Evolutionary conservation across 2,797 vertebrate species (phyloP), one percentile per base, ranked within the genome.

Genomic region (Pelochelys cantorii): DNA sequence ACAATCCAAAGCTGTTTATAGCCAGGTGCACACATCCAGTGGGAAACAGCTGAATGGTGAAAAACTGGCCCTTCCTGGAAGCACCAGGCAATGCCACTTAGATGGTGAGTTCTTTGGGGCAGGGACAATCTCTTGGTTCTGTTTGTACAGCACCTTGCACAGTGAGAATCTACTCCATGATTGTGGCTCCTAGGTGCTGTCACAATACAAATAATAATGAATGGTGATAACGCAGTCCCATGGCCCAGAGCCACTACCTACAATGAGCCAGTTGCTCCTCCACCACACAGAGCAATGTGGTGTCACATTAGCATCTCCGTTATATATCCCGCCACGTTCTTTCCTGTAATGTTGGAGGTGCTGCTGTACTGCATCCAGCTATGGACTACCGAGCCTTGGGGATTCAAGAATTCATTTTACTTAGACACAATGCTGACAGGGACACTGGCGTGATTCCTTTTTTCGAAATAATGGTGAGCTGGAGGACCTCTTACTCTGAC

Each of bases 1-100:
- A 86, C 93, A 95, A 94, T 93, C 94, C 93, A 92, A 94, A 96
- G 93, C 87, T 93, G 94, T 95, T 94, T 93, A 88, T 55, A 84
- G 89, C 86, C 48, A 90, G 79, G 84, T 65, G 87, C 83, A 34
- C 74, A 85, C 84, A 48, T 52, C 4, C 25, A 48, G 54, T 0
- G 2, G 81, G 86, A 93, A 94, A 93, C 92, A 59, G 0, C 0
- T 86, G 87, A 90, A 77, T 71, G 89, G 89, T 88, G 78, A 94
- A 84, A 23, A 52, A 80, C 86, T 0, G 27, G 31, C 60, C 22
- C 71, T 78, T 89, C 17, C 37, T 60, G 34, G 87, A 2, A 77
- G 79, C 42, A 57, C 3, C 54, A 5, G 4, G 2, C 23, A 48
- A 84, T 0, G 0, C 1, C 25, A 29, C 7, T 59, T 79, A 0